Evolutionary conservation across 1,140 invertebrate species (phyloP).

Genomic region (Cheumatopsyche charites): DNA sequence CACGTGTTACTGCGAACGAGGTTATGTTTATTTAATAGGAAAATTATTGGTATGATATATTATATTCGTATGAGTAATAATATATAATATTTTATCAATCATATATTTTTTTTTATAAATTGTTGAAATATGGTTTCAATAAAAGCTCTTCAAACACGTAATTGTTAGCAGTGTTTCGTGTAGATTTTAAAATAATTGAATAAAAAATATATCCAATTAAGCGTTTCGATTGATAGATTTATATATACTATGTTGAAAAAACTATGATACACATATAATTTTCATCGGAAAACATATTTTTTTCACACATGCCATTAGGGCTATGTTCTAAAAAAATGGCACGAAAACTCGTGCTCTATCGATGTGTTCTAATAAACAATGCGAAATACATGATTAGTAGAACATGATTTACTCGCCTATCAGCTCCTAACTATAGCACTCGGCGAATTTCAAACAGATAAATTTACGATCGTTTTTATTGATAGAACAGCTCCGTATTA

Average conservation of each 20-base stretch:
- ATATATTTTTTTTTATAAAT: no score
- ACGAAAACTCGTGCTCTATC: slow-evolving; percentile 22
- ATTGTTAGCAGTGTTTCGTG: no score
- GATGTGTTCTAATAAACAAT: slow-evolving; percentile 12
- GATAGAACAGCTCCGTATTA: neutral
- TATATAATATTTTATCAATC: no score
- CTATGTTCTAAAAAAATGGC: slow-evolving; percentile 3
- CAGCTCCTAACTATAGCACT: slow-evolving; percentile 12
- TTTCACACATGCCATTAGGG: neutral
- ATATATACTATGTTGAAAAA: neutral
- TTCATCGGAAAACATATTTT: neutral
- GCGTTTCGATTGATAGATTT: neutral
- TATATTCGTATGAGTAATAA: no score
- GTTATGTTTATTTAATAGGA: no score
- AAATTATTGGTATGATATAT: no score
- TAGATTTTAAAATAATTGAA: no score
- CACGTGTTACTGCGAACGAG: no score
- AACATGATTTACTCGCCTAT: slow-evolving; percentile 20
- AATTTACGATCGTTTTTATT: slow-evolving; percentile 5
- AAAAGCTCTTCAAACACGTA: no score
- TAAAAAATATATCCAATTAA: slow-evolving; percentile 6
- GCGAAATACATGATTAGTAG: slow-evolving; percentile 1
- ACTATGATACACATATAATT: neutral
- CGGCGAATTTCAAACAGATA: slow-evolving; percentile 5
- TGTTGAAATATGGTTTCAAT: no score